Evolutionary conservation across 2,888 invertebrate genomes (phyloP).

Genomic region (Apamea sordens): DNA sequence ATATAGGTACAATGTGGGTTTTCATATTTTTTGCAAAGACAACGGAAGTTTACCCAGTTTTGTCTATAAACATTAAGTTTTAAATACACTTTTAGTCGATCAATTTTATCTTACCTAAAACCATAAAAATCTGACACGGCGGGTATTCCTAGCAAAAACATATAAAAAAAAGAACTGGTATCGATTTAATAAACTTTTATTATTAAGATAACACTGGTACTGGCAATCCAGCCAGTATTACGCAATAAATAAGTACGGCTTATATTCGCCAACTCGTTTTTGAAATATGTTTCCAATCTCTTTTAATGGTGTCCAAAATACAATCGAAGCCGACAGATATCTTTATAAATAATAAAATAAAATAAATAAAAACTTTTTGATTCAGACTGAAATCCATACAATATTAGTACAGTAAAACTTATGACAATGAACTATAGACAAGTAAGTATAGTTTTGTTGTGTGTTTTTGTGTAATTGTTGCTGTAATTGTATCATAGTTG

Average conservation of each 20-base stretch:
- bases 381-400: background rate
- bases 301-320: conserved; percentile 11
- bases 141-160: background rate
- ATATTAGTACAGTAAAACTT: background rate
- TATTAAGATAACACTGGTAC: background rate
- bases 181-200: conserved; percentile 6
- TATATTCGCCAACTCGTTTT: conserved; percentile 13
- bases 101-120: background rate
- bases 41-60: background rate
- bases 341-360: background rate
- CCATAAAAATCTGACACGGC: background rate
- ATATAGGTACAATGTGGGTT: too few species aligned
- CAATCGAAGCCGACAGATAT: background rate
- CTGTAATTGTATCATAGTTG: too few species aligned
- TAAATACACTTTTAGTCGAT: background rate
- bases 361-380: background rate
- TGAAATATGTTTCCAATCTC: background rate
- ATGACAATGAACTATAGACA: background rate
- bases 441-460: too few species aligned
- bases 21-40: background rate
- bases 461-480: too few species aligned
- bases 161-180: background rate
- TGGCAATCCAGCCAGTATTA: background rate
- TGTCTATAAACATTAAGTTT: background rate
- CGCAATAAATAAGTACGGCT: background rate